Percentiles rank a stretch among this genome's conserved stretches.
Evolutionary conservation across 2,888 invertebrate species (phyloP).

Genomic region (Melolontha melolontha): DNA sequence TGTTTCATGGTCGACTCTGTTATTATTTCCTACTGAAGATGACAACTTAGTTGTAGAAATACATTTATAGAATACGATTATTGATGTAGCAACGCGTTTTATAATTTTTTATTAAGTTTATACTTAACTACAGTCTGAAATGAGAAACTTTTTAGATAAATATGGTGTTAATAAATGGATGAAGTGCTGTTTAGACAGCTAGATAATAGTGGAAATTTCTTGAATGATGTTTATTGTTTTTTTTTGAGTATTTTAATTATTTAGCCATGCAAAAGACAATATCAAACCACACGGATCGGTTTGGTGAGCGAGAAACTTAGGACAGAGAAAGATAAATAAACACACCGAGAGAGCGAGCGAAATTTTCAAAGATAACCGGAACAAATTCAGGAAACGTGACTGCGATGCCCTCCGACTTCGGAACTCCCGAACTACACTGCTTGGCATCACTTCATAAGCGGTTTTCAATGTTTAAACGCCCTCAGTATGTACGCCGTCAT

Average conservation of each 20-base stretch:
- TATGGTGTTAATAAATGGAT: no score
- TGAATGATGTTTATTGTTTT: no score
- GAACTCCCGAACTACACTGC: background rate
- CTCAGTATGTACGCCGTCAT: constrained; percentile 21
- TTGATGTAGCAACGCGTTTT: no score
- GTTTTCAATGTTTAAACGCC: constrained; percentile 32
- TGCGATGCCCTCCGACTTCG: constrained; percentile 16
- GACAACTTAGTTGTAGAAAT: no score
- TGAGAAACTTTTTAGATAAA: no score
- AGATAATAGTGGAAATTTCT: no score
- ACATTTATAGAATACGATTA: no score
- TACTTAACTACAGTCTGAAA: no score
- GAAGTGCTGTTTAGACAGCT: no score
- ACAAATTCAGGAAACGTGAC: constrained; percentile 30
- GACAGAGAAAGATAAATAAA: background rate
- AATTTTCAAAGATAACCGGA: background rate
- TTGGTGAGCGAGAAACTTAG: background rate
- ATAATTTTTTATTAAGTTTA: no score
- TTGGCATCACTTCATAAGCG: constrained; percentile 25
- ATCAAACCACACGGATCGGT: background rate
- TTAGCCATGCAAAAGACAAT: constrained; percentile 16
- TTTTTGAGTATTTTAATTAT: background rate
- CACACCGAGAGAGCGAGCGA: background rate
- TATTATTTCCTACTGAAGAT: no score
- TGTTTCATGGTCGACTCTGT: no score